Evolutionary conservation across 2,113 vertebrate species (phyloP), one percentile per base, ranked within the genome.

Genomic region (Murina feae): DNA sequence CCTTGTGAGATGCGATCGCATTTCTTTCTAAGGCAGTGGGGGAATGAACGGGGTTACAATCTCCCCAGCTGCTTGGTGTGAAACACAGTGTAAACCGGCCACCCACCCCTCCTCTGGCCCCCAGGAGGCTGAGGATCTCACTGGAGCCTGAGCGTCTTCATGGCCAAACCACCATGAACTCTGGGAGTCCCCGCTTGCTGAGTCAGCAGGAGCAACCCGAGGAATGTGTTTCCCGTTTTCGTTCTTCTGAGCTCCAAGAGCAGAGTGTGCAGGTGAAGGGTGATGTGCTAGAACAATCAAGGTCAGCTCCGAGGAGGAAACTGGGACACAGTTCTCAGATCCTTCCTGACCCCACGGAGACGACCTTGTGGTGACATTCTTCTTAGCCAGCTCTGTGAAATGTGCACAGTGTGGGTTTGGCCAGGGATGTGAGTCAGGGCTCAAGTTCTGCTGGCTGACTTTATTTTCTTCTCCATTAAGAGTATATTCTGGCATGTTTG

Each of bases 21-120:
- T 97, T 97, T 96, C 86, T 89, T 58, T 97, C 82, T 89, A 86
- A 93, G 93, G 94, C 94, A 96, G 94, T 90, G 92, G 94, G 68
- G 94, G 47, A 96, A 98, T 63, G 47, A 94, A 94, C 81, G 79
- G 20, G 92, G 86, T 97, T 95, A 79, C 90, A 60, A 30, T 93
- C 97, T 97, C 96, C 91, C 97, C 96, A 97, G 97, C 97, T 98
- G 94, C 94, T 94, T 96, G 97, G 97, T 98, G 93, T 97, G 75
- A 86, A 96, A 95, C 93, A 72, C 94, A 96, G 78, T 87, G 60
- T 97, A 97, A 98, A 97, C 91, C 97, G 93, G 85, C 69, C 79
- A 0, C n/a, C n/a, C n/a, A 5, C 81, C 51, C 90, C 90, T 35
- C 83, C 88, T 58, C 84, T 87, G 94, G 86, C 32, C 76, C 87